These are phyloP conservation scores for Andrena praecox DNA, from an alignment of 2,888 invertebrate species.

Conservation along the genomic window DNA sequence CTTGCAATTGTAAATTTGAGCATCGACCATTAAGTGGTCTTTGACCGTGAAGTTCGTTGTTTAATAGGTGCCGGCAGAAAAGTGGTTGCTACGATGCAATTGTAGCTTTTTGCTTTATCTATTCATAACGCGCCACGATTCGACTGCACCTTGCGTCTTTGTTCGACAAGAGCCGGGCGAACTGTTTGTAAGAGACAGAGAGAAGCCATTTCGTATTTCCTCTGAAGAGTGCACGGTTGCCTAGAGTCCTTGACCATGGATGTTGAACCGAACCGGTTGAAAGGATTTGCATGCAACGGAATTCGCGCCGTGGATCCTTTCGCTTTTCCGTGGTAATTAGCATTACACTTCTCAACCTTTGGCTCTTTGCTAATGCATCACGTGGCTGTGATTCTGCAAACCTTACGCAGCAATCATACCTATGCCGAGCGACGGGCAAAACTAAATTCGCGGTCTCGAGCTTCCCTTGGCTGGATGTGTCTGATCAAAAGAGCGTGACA, in stretches of 20 bases:
- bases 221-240: background rate
- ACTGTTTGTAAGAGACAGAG: background rate
- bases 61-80: background rate
- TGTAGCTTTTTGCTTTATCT: background rate
- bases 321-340: background rate
- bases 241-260: conserved; percentile 33
- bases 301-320: background rate
- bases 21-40: too few relatives aligned
- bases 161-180: background rate
- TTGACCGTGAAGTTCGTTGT: too few relatives aligned
- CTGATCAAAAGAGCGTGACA: too few relatives aligned
- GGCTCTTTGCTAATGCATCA: too few relatives aligned
- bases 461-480: too few relatives aligned
- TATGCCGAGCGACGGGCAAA: too few relatives aligned
- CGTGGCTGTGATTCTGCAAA: too few relatives aligned
- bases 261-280: conserved; percentile 18
- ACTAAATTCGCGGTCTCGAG: too few relatives aligned
- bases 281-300: background rate
- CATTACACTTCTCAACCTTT: background rate
- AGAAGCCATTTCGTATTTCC: background rate
- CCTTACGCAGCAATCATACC: too few relatives aligned
- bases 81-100: background rate
- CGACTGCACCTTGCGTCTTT: background rate
- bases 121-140: too few relatives aligned
- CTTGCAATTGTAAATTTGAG: too few relatives aligned